Evolutionary conservation across 2,113 vertebrate genomes (phyloP).

Genomic region (Pluvianellus socialis): DNA sequence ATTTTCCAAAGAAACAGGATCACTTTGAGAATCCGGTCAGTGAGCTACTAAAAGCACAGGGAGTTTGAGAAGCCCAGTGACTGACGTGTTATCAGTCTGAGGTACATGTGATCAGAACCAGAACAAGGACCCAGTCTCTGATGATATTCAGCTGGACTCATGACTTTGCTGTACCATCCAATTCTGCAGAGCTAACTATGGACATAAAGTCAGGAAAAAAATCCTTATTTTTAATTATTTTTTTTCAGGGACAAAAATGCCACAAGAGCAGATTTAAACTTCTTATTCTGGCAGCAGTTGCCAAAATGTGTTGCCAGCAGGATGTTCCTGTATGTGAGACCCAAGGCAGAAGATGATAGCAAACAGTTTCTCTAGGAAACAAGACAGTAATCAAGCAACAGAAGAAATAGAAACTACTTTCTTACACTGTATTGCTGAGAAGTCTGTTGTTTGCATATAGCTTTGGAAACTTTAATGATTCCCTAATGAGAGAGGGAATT

Average conservation of each 20-base stretch:
- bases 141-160: background rate
- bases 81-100: background rate
- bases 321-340: background rate
- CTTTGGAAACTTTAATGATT: background rate
- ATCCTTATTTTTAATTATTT: background rate
- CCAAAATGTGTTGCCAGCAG: background rate
- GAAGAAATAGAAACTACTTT: background rate
- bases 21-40: background rate
- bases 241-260: background rate
- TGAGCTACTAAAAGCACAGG: background rate
- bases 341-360: background rate
- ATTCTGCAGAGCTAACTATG: background rate
- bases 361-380: background rate
- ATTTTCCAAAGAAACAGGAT: slow-evolving; percentile 1
- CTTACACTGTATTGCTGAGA: background rate
- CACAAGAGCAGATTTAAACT: background rate
- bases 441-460: background rate
- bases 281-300: background rate
- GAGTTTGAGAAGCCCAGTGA: background rate
- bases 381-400: background rate
- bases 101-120: background rate
- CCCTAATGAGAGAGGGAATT: background rate
- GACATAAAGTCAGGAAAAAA: background rate
- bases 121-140: background rate
- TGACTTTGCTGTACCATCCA: background rate